Base-by-base conservation (phyloP, 1,140 invertebrate species). In the Neodiprion pinetum region DNA sequence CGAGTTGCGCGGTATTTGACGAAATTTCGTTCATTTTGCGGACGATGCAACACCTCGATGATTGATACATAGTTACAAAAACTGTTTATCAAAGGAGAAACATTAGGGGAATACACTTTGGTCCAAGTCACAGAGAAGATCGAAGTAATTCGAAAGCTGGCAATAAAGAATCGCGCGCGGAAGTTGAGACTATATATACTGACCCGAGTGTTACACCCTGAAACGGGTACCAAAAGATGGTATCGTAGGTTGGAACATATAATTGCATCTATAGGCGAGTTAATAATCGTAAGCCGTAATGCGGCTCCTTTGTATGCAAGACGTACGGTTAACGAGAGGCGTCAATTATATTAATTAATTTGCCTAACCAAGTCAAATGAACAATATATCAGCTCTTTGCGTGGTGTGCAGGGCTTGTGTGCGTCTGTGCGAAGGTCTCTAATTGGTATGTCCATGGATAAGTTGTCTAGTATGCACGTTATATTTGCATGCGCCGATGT, bases 341-440 rank as follows among this genome's bases (percentile, higher is more conserved):
- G 79, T 80, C 81, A 85, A 85, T 85, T 85, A 85, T 82, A 80
- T 79, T 78, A 80, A 84, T 85, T 84, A 85, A 85, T 84, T 85
- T 82, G 78, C 79, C 79, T 79, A 80, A 80, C 76, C 74, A 76
- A 73, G 72, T 77, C 79, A 76, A 81, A 79, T 73, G 75, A 78
- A 80, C 74, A 73, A 80, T 40, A 40, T 40, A 40, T 80, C 77
- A 77, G 73, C 71, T 61, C 74, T 74, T 28, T 69, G 47, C 47
- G 4, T 7, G 47, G 70, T 75, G 74, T 53, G 50, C 50, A 53
- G 17, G 17, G 50, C 50, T 11, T 14, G n/a, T 53, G n/a, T 53
- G n/a, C 50, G 10, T 53, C 10, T 53, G 50, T 53, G 17, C 77
- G 76, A 75, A 11, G 40, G 67, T 73, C 71, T 77, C 70, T 81